phyloP scores from a whole-genome alignment of 2,888 invertebrate genomes.

The Caradrina kadenii region DNA sequence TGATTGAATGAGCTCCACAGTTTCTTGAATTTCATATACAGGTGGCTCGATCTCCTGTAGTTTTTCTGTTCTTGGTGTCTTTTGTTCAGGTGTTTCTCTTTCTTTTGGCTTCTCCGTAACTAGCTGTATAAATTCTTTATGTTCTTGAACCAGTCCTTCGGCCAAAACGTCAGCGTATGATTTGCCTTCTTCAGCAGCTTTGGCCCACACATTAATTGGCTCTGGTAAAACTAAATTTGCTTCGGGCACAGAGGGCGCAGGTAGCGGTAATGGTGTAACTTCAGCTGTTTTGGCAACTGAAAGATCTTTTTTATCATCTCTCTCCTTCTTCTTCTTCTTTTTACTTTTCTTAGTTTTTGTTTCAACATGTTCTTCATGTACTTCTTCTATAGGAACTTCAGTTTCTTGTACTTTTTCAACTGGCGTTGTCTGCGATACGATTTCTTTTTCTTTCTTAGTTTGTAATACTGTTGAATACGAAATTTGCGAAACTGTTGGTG shows the following conservation, averaged over 20 bases:
- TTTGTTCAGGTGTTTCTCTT: slow-evolving; percentile 35
- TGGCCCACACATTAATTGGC: slow-evolving; percentile 87
- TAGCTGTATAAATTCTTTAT: slow-evolving; percentile 57
- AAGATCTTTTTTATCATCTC: slow-evolving; percentile 75
- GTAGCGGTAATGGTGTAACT: slow-evolving; percentile 3
- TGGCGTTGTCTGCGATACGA: slow-evolving; percentile 5
- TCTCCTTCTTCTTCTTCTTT: slow-evolving; percentile 82
- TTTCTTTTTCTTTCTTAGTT: slow-evolving; percentile 68
- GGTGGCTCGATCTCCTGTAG: slow-evolving; percentile 11
- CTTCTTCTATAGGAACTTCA: slow-evolving; percentile 50
- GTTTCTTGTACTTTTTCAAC: slow-evolving; percentile 47
- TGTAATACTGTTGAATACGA: slow-evolving; percentile 74
- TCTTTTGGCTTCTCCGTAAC: slow-evolving; percentile 52
- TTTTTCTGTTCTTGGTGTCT: slow-evolving; percentile 32
- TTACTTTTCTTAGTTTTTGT: slow-evolving; percentile 73
- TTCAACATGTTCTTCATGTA: slow-evolving; percentile 66
- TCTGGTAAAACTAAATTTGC: slow-evolving; percentile 46
- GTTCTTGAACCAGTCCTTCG: slow-evolving; percentile 76
- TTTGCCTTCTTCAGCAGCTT: slow-evolving; percentile 90
- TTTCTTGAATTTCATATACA: slow-evolving; percentile 29
- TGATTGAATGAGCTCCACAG: slow-evolving; percentile 32
- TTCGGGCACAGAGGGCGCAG: slow-evolving; percentile 28
- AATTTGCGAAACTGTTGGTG: slow-evolving; percentile 50
- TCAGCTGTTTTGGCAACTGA: slow-evolving; percentile 44
- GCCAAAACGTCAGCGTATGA: slow-evolving; percentile 93